Percentiles rank a stretch among this genome's conserved stretches.
Conservation (phyloP, 2,888 invertebrate genomes). For the Sussaba pulchella region DNA sequence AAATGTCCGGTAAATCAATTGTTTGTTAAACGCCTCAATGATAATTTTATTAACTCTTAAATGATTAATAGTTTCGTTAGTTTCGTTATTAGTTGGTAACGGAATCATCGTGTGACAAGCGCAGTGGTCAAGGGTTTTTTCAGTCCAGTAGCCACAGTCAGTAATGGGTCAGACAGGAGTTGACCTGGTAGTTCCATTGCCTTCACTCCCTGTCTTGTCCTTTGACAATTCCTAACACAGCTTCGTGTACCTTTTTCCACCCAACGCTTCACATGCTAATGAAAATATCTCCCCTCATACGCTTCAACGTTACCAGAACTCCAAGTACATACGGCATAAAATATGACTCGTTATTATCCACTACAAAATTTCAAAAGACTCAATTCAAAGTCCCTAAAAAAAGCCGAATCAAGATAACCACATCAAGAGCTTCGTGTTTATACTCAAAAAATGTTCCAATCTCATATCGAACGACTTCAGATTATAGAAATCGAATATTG, state of each 20-base stretch:
- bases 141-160: constrained; percentile 72
- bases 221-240: not conserved
- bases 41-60: too few relatives aligned
- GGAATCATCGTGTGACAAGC: constrained; percentile 60
- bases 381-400: not conserved
- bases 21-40: too few relatives aligned
- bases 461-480: too few relatives aligned
- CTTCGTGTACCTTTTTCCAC: constrained; percentile 14
- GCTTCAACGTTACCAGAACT: constrained; percentile 26
- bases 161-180: constrained; percentile 66
- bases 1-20: too few relatives aligned
- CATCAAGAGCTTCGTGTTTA: not conserved
- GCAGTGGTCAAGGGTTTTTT: constrained; percentile 72
- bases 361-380: not conserved
- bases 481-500: not conserved
- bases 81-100: too few relatives aligned
- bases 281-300: not conserved
- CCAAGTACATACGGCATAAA: not conserved
- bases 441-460: too few relatives aligned
- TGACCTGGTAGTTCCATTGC: not conserved
- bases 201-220: not conserved
- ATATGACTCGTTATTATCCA: not conserved
- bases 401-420: not conserved
- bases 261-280: not conserved
- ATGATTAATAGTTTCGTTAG: not conserved